Percentiles rank a stretch among this genome's conserved stretches.
Evolutionary conservation across 2,888 invertebrate genomes (phyloP).

Genomic region (Norana najaformis): DNA sequence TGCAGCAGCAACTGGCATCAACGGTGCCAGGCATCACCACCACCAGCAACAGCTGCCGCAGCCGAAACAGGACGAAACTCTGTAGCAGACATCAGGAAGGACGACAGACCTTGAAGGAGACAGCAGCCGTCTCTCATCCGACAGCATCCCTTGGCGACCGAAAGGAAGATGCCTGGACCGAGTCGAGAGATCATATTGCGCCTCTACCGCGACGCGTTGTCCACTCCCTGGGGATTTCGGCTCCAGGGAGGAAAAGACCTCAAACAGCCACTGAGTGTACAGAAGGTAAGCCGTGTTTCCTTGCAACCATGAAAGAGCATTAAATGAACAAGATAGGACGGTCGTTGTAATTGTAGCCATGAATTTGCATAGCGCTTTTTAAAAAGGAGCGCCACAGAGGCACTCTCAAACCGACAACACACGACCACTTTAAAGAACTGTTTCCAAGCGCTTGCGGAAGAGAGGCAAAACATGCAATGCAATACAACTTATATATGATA

Average conservation of each 20-base stretch:
- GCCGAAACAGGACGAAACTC: background rate
- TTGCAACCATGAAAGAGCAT: background rate
- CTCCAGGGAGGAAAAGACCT: constrained; percentile 28
- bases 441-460: no score
- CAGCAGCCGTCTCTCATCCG: background rate
- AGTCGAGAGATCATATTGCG: background rate
- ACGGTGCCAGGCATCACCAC: background rate
- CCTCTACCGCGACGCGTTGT: constrained; percentile 18
- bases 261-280: constrained; percentile 16
- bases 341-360: no score
- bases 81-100: constrained; percentile 1
- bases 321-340: no score
- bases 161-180: constrained; percentile 36
- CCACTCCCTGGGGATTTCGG: constrained; percentile 31
- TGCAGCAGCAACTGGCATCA: background rate
- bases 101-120: constrained; percentile 10
- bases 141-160: background rate
- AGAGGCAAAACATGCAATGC: no score
- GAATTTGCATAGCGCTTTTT: no score
- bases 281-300: constrained; percentile 21
- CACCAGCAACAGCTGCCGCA: background rate
- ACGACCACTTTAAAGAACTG: no score
- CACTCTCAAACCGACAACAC: no score
- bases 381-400: no score
- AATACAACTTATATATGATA: no score